These are phyloP conservation scores for Solea solea DNA, from an alignment of 2,113 vertebrate genomes.

Conservation along the genomic window DNA sequence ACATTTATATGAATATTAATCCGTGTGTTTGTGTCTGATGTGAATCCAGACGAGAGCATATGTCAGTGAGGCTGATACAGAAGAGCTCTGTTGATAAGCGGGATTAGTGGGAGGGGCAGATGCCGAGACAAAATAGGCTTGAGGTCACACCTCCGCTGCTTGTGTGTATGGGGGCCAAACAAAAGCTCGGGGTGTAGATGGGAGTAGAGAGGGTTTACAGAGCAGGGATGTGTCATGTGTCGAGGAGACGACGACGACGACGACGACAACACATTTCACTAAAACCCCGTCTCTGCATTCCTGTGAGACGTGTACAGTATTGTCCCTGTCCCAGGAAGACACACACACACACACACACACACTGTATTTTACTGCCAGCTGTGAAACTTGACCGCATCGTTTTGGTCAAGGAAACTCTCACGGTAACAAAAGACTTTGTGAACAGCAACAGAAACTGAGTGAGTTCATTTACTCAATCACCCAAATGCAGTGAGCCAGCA, in stretches of 20 bases:
- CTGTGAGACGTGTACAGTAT: not conserved
- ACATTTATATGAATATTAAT: conserved; percentile 10
- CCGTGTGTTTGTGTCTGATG: conserved; percentile 22
- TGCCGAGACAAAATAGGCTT: conserved; percentile 78
- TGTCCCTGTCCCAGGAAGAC: conserved; percentile 32
- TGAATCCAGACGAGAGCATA: conserved; percentile 59
- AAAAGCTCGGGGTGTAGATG: conserved; percentile 51
- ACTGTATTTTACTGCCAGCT: too few species aligned
- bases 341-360: not conserved
- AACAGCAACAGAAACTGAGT: conserved; percentile 3
- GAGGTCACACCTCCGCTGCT: conserved; percentile 75
- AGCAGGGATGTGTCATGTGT: conserved; percentile 5
- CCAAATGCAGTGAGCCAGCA: conserved; percentile 22
- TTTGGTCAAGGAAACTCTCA: conserved; percentile 11
- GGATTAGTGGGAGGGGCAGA: conserved; percentile 82
- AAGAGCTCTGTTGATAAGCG: conserved; percentile 74
- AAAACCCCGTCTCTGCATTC: conserved; percentile 35
- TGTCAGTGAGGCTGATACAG: conserved; percentile 69
- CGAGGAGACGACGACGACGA: not conserved
- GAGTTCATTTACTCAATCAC: conserved; percentile 24
- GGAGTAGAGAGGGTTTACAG: conserved; percentile 10
- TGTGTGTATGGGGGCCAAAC: conserved; percentile 57
- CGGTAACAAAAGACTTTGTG: not conserved
- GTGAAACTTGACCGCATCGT: not conserved
- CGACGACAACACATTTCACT: conserved; percentile 29